These are phyloP conservation scores for Caradrina clavipalpis DNA, from an alignment of 2,888 invertebrate genomes.

Conservation along the genomic window DNA sequence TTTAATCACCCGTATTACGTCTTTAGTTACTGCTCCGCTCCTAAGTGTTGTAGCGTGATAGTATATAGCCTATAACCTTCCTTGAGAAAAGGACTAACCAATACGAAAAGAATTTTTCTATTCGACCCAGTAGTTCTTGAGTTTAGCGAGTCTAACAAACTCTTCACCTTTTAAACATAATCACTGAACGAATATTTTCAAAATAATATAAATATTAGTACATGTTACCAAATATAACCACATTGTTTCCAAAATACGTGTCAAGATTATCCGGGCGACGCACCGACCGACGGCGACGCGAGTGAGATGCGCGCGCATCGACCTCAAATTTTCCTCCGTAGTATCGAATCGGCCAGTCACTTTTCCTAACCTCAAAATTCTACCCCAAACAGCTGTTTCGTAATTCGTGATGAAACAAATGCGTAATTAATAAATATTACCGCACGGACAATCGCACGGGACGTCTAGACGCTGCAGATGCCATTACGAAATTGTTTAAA, in stretches of 20 bases:
- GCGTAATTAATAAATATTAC: constrained; percentile 69
- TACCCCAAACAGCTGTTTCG: constrained; percentile 85
- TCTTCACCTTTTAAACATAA: no score
- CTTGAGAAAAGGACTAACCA: no score
- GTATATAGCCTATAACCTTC: no score
- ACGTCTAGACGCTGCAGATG: constrained; percentile 78
- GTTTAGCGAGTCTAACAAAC: no score
- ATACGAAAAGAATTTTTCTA: no score
- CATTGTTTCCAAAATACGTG: constrained; percentile 69
- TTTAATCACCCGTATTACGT: no score
- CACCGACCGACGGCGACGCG: constrained; percentile 72
- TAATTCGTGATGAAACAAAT: constrained; percentile 67
- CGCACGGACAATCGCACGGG: constrained; percentile 66
- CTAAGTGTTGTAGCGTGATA: no score
- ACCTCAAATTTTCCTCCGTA: constrained; percentile 71
- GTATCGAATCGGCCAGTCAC: constrained; percentile 87
- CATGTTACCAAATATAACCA: constrained; percentile 6
- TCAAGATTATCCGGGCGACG: constrained; percentile 73
- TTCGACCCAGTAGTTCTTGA: no score
- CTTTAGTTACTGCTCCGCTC: no score
- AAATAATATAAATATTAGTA: not conserved
- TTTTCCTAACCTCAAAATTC: constrained; percentile 86
- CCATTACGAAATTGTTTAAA: constrained; percentile 88
- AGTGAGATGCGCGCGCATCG: constrained; percentile 86
- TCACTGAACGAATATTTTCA: no score